phyloP scores from a whole-genome alignment of 2,888 invertebrate species.

The Spisula subtruncata region DNA sequence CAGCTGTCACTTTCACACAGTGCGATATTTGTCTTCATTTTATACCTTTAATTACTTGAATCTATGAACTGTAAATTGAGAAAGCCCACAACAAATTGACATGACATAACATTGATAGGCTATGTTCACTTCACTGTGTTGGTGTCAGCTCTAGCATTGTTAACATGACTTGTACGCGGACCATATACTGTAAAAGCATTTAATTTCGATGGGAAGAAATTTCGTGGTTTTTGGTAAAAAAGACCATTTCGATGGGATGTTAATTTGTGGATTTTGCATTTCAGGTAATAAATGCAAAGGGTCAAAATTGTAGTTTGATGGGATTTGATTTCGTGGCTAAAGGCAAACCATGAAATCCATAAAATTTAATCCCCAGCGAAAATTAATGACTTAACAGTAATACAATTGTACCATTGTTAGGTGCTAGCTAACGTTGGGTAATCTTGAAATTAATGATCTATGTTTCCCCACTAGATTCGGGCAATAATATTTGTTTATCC shows the following conservation, averaged over 20 bases:
- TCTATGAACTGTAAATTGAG: constrained; percentile 5
- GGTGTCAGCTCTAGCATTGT: background rate
- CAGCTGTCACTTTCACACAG: background rate
- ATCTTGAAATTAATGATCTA: constrained; percentile 4
- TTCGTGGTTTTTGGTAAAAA: too few relatives aligned
- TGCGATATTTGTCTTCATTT: background rate
- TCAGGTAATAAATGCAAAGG: too few relatives aligned
- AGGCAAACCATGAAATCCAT: too few relatives aligned
- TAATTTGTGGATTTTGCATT: too few relatives aligned
- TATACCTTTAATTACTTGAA: constrained; percentile 3
- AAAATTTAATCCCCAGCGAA: too few relatives aligned
- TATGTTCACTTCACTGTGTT: background rate
- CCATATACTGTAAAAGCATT: too few relatives aligned
- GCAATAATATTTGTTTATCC: background rate
- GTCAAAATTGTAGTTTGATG: too few relatives aligned
- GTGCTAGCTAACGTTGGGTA: background rate
- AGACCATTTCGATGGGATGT: too few relatives aligned
- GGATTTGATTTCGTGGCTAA: too few relatives aligned
- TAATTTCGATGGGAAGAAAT: too few relatives aligned
- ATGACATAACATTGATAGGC: constrained; percentile 36
- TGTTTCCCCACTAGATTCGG: background rate
- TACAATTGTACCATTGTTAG: background rate
- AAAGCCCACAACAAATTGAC: constrained; percentile 29
- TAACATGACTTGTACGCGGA: background rate
- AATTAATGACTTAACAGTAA: too few relatives aligned